Evolutionary conservation across 2,797 vertebrate genomes (phyloP), one percentile per base, ranked within the genome.

Genomic region (Amblyopsis hoosieri): DNA sequence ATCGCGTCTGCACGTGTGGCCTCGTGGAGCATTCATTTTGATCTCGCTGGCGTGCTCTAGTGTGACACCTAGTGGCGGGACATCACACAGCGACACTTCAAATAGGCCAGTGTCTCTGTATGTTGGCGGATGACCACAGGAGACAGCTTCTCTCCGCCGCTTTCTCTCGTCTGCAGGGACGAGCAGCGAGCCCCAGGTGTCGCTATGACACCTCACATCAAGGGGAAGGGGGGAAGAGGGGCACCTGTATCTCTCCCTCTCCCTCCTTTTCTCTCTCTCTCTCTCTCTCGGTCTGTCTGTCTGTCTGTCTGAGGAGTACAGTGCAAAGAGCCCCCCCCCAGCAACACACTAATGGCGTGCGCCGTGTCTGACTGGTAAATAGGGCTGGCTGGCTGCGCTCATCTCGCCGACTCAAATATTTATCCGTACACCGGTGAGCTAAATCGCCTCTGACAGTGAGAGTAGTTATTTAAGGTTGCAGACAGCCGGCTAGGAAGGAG

Each of bases 401-500:
- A 90, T 92, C 90, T 89, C 83, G 46, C 90, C 81, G 83, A 86
- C 87, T 92, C 90, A 92, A 92, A 92, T 91, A 92, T 93, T 92
- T 90, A 91, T 94, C 87, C 75, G 77, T 66, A 85, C 81, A 79
- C 76, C 69, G 74, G 77, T 86, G 83, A 90, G 87, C 85, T 87
- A 86, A 91, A 93, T 89, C 85, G 81, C 83, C 89, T 89, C 84
- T 86, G 93, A 92, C 90, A 91, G 85, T 82, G 85, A 90, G 89
- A 87, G 89, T 91, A 91, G 19, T 92, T 92, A 91, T 91, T 92
- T 93, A 91, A 92, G 92, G 92, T 92, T 89, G 86, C 89, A 90
- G 89, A 89, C 87, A 88, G 88, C 89, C 90, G 98, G 98, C 99
- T 91, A 96, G 97, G 90, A 73, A 54, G 4, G 50, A 7, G 14